Evolutionary conservation across 2,888 invertebrate species (phyloP).

Genomic region (Thereva unica): DNA sequence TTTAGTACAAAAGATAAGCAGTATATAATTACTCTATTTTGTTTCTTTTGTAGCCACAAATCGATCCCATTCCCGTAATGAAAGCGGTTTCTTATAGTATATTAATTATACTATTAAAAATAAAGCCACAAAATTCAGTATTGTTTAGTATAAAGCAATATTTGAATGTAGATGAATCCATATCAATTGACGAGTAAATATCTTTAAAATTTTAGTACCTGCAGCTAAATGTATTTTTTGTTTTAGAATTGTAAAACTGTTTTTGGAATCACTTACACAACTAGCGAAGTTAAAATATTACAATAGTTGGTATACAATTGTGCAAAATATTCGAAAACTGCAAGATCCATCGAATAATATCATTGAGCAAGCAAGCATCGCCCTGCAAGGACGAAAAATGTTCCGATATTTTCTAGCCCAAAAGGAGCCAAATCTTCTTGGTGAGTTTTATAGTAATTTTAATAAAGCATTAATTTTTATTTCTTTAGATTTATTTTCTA

Average conservation of each 20-base stretch:
- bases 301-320: constrained; percentile 52
- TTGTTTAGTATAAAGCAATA: constrained; percentile 46
- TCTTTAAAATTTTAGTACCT: constrained; percentile 23
- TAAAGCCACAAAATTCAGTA: constrained; percentile 46
- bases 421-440: constrained; percentile 54
- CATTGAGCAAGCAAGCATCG: constrained; percentile 48
- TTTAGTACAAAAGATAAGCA: background rate
- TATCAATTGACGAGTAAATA: constrained; percentile 46
- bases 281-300: constrained; percentile 54
- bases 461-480: constrained; percentile 14
- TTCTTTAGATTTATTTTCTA: constrained; percentile 50
- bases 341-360: constrained; percentile 48
- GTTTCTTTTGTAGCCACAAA: constrained; percentile 41
- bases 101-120: constrained; percentile 48
- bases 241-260: constrained; percentile 47
- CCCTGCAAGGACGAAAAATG: constrained; percentile 50
- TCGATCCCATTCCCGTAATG: constrained; percentile 48
- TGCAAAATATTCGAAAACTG: constrained; percentile 51
- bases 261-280: constrained; percentile 52
- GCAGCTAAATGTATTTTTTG: constrained; percentile 27
- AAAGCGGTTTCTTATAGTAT: constrained; percentile 52
- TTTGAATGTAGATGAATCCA: constrained; percentile 42
- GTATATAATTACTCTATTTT: background rate
- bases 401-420: constrained; percentile 52
- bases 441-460: constrained; percentile 43